Conservation (phyloP, 2,797 vertebrate genomes). For the Poeciliopsis turneri region DNA sequence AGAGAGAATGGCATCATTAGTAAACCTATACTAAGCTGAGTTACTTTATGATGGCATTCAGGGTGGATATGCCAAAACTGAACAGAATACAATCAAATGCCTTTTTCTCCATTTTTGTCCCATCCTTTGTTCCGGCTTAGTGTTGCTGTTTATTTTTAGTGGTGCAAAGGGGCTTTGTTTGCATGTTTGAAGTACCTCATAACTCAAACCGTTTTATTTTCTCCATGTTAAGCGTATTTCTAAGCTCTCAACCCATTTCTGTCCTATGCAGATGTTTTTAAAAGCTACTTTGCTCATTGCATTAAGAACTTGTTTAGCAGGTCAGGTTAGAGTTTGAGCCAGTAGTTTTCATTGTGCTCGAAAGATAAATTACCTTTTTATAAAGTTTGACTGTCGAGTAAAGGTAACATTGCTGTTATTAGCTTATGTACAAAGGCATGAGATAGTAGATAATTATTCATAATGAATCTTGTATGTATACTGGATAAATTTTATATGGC, state of each 20-base stretch:
- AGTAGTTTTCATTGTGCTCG: neutral
- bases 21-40: neutral
- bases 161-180: neutral
- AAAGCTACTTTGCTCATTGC: neutral
- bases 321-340: neutral
- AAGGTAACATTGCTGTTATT: neutral
- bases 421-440: neutral
- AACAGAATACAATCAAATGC: neutral
- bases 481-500: neutral
- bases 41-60: neutral
- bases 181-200: neutral
- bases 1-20: neutral
- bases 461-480: neutral
- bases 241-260: neutral
- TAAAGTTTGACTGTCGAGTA: neutral
- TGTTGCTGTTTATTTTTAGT: neutral
- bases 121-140: neutral
- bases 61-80: neutral
- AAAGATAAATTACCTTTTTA: neutral
- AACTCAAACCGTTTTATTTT: neutral
- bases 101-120: neutral
- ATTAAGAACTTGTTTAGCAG: neutral
- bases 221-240: neutral
- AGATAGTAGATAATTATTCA: neutral
- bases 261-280: neutral